Conservation (phyloP, 2,113 vertebrate species). For the Brachypteracias leptosomus region DNA sequence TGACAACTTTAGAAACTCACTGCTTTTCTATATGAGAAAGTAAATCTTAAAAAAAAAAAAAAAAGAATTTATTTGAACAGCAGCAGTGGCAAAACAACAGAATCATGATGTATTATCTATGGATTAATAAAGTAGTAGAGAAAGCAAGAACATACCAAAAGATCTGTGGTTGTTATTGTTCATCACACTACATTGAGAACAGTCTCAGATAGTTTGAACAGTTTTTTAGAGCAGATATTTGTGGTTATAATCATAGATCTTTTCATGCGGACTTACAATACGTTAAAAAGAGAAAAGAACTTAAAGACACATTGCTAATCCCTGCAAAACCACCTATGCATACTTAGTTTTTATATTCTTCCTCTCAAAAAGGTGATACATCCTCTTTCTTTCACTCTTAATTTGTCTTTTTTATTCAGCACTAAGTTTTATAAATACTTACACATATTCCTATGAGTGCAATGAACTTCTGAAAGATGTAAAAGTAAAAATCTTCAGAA, state of each 20-base stretch:
- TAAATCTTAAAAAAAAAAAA: slow-evolving; percentile 22
- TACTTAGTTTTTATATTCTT: neutral
- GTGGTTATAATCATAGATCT: neutral
- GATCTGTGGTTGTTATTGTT: neutral
- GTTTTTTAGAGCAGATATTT: neutral
- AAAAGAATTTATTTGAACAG: neutral
- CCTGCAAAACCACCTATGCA: neutral
- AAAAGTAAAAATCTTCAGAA: neutral
- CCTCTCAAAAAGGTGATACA: neutral
- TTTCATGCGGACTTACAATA: neutral
- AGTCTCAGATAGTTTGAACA: neutral
- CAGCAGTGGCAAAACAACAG: neutral
- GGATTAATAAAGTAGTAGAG: slow-evolving; percentile 18
- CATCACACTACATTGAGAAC: neutral
- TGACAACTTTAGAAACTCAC: slow-evolving; percentile 31
- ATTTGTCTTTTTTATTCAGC: neutral
- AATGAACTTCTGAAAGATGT: neutral
- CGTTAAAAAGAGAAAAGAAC: neutral
- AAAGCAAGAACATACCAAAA: neutral
- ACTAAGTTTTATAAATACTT: neutral
- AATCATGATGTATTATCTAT: neutral
- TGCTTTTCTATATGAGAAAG: slow-evolving; percentile 11
- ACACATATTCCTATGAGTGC: neutral
- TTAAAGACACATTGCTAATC: neutral
- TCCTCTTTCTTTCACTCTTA: neutral